Conservation (phyloP, 2,113 vertebrate species). For the Pogonocichla stellata region DNA sequence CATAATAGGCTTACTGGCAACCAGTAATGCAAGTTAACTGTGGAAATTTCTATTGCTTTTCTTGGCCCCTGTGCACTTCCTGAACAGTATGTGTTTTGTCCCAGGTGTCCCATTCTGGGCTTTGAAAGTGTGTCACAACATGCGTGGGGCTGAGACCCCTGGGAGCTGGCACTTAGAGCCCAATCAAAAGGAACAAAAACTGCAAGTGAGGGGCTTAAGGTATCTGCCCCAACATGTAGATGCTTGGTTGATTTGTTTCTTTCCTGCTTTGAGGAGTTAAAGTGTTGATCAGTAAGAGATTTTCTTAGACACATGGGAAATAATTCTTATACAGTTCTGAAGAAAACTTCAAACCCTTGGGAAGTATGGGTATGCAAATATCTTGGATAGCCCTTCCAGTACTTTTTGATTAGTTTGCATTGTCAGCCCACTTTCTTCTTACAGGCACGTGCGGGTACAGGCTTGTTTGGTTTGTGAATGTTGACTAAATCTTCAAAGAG, state of each 20-base stretch:
- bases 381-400: constrained; percentile 10
- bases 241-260: background rate
- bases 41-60: constrained; percentile 87
- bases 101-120: constrained; percentile 82
- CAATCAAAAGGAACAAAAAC: background rate
- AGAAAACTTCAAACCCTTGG: background rate
- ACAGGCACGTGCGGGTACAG: background rate
- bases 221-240: background rate
- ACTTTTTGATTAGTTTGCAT: background rate
- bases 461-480: constrained; percentile 52
- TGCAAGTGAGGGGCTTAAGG: background rate
- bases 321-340: background rate
- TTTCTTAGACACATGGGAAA: background rate
- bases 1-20: constrained; percentile 69
- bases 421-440: background rate
- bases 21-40: constrained; percentile 71
- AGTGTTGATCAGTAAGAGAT: background rate
- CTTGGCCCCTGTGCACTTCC: constrained; percentile 81
- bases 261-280: background rate
- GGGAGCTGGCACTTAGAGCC: constrained; percentile 70
- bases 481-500: constrained; percentile 55
- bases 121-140: constrained; percentile 80
- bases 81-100: constrained; percentile 77
- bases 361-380: constrained; percentile 5
- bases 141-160: constrained; percentile 68